Percentiles rank a stretch among this genome's conserved stretches.
Evolutionary conservation across 2,797 vertebrate species (phyloP).

Genomic region (Diplodus puntazzo): DNA sequence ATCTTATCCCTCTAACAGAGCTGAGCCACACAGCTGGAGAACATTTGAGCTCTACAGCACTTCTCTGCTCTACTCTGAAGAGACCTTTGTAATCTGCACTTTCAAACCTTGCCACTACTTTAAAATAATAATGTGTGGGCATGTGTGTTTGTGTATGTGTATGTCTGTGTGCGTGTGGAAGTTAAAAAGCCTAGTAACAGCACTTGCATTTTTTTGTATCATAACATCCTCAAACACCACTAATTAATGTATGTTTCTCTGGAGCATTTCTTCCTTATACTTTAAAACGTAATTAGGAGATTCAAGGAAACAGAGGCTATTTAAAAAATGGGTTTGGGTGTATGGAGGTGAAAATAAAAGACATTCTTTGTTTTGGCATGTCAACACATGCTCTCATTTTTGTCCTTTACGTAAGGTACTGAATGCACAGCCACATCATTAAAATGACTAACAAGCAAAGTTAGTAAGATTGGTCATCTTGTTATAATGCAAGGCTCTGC

Average conservation of each 20-base stretch:
- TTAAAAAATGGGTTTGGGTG: neutral
- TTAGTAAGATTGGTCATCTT: too few relatives aligned
- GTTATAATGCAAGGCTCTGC: too few relatives aligned
- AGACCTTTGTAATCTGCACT: conserved; percentile 68
- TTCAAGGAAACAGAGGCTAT: neutral
- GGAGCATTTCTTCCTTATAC: conserved; percentile 2
- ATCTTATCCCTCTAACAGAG: conserved; percentile 65
- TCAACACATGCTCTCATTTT: neutral
- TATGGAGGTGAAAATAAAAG: neutral
- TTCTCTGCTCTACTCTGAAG: conserved; percentile 62
- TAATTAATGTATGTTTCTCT: conserved; percentile 20
- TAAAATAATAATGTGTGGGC: conserved; percentile 43
- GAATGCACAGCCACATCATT: too few relatives aligned
- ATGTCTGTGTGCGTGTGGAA: neutral
- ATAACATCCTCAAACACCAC: conserved; percentile 5
- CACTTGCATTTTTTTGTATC: conserved; percentile 11
- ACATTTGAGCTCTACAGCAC: conserved; percentile 67
- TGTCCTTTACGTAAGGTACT: neutral
- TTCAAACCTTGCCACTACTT: conserved; percentile 58
- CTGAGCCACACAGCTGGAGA: conserved; percentile 66
- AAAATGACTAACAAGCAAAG: too few relatives aligned
- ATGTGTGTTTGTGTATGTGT: conserved; percentile 7
- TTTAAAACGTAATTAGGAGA: conserved; percentile 24
- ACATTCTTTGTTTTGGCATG: neutral
- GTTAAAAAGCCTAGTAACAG: conserved; percentile 9